Evolutionary conservation across 2,888 invertebrate species (phyloP), one percentile per base, ranked within the genome.

Genomic region (Exephanes ischioxanthus): DNA sequence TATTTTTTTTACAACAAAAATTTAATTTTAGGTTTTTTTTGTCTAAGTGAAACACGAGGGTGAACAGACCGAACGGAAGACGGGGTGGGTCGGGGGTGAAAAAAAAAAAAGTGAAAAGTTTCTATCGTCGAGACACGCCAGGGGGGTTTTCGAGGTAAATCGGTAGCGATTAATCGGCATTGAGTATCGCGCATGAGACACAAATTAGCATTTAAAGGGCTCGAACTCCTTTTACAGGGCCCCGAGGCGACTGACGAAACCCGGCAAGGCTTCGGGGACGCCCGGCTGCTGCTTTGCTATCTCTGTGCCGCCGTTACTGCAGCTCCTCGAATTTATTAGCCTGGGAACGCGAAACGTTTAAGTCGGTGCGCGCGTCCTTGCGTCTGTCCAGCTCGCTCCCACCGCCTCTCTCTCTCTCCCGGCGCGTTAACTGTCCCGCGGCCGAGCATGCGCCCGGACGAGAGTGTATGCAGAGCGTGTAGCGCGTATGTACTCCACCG

Each of bases 131-230:
- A 68, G 66, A 80, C 16, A 58, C 82, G 83, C 85, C 81, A 73
- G 82, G 63, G 80, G 80, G 85, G 73, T 22, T 82, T 82, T 79
- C 66, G 48, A 68, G 82, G 79, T 82, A 84, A 86, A 84, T 82
- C 84, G 78, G 81, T 84, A 68, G 61, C 83, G 84, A 88, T 90
- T 88, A 89, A 90, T 90, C 88, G 88, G 77, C 84, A 89, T 83
- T 86, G 88, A 61, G 87, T 87, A 79, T 63, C 71, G 80, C 68
- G 71, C 22, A 61, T 78, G 78, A 68, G 76, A 68, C 67, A 80
- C 67, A 78, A 67, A 90, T 89, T 90, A 89, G 87, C 88, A 90
- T 89, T 90, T 89, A 90, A 89, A 90, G 87, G 87, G 86, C 84
- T 85, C 83, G 85, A 83, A 84, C 84, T 83, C 22, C 87, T 88